Conservation (phyloP, 2,888 invertebrate species). For the Drosophila atripex region DNA sequence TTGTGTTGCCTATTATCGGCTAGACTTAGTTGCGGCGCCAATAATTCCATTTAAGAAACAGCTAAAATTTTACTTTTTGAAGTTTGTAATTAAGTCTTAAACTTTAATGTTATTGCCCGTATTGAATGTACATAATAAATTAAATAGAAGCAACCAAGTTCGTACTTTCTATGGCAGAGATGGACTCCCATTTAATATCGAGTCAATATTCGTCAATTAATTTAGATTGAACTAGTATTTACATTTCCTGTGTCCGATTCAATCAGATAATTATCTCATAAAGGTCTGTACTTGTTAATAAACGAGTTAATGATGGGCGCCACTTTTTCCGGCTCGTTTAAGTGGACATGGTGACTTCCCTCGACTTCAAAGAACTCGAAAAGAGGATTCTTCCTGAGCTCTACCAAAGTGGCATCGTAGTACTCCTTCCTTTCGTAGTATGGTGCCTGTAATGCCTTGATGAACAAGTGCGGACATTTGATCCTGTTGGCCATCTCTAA, state of each 20-base stretch:
- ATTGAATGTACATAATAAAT: slow-evolving; percentile 66
- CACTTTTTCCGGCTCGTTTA: slow-evolving; percentile 87
- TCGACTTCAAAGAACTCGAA: slow-evolving; percentile 87
- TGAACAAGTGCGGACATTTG: slow-evolving; percentile 87
- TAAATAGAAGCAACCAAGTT: slow-evolving; percentile 56
- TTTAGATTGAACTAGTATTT: slow-evolving; percentile 20
- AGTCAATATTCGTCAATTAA: slow-evolving; percentile 29
- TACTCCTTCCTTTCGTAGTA: slow-evolving; percentile 86
- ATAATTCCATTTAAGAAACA: slow-evolving; percentile 59
- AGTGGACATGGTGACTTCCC: slow-evolving; percentile 91
- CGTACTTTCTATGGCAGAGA: slow-evolving; percentile 1
- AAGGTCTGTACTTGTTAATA: slow-evolving; percentile 84
- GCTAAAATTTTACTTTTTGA: slow-evolving; percentile 49
- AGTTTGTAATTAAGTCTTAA: slow-evolving; percentile 59
- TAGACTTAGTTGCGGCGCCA: slow-evolving; percentile 59
- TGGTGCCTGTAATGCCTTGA: slow-evolving; percentile 86
- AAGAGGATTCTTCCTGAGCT: slow-evolving; percentile 85
- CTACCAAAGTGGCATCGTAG: slow-evolving; percentile 85
- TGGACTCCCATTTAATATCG: slow-evolving; percentile 24
- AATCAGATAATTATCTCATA: slow-evolving; percentile 26
- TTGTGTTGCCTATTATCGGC: slow-evolving; percentile 51
- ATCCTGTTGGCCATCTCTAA: slow-evolving; percentile 86
- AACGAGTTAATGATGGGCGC: slow-evolving; percentile 86
- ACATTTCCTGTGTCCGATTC: slow-evolving; percentile 11
- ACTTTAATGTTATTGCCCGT: slow-evolving; percentile 72